Conservation (phyloP, 2,113 vertebrate genomes). For the Cyphomyrus plagiostoma region DNA sequence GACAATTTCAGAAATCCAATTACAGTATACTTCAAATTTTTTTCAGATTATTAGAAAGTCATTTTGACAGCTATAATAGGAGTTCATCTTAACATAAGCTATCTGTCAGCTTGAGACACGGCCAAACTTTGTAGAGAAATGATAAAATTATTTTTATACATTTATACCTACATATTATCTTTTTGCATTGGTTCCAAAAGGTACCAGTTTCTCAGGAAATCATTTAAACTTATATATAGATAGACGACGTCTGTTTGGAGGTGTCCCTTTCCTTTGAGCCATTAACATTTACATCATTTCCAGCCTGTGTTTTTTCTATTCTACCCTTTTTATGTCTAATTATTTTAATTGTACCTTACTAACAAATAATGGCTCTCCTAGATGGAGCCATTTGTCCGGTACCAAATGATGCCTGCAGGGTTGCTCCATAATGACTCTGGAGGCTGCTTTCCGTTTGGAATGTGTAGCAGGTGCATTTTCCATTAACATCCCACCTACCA, state of each 20-base stretch:
- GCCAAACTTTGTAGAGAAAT: not conserved
- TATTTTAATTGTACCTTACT: constrained; percentile 5
- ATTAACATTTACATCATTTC: not conserved
- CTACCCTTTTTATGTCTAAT: not conserved
- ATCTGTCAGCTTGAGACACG: not conserved
- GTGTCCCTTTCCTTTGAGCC: not conserved
- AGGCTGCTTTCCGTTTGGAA: not conserved
- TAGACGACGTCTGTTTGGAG: not conserved
- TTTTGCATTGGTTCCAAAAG: not conserved
- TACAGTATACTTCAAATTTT: not conserved
- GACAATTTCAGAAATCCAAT: not conserved
- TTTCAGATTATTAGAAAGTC: not conserved
- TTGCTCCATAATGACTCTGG: not conserved
- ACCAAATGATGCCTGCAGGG: not conserved
- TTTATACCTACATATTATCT: not conserved
- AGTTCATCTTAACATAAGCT: not conserved
- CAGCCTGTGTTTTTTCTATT: not conserved
- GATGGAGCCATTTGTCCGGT: not conserved
- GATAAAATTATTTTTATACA: not conserved
- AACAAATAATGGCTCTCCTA: not conserved
- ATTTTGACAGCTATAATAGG: not conserved
- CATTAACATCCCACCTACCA: not conserved
- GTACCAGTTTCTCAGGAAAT: not conserved
- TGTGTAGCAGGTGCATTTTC: not conserved
- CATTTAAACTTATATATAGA: not conserved